Percentiles rank a stretch among this genome's conserved stretches.
Conservation (phyloP, 2,113 vertebrate species). For the Perca flavescens region DNA sequence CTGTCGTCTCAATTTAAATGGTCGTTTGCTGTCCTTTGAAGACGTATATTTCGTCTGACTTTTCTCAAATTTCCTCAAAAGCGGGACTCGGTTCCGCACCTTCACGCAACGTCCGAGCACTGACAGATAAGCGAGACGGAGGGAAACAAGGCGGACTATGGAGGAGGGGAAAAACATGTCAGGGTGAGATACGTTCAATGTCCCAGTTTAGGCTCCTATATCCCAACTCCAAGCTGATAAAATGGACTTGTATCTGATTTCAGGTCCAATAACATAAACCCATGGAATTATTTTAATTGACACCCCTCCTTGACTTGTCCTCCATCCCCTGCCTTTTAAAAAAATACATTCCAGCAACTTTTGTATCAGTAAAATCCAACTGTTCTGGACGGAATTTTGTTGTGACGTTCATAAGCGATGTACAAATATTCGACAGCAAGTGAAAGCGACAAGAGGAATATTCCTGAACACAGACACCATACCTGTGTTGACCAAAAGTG, state of each 20-base stretch:
- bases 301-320: accelerated
- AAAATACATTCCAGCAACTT: background rate
- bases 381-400: too few relatives aligned
- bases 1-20: background rate
- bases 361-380: background rate
- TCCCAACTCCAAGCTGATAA: background rate
- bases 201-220: background rate
- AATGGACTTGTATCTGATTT: background rate
- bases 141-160: slow-evolving; percentile 55
- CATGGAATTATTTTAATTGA: background rate
- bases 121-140: slow-evolving; percentile 51
- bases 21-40: slow-evolving; percentile 5
- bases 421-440: slow-evolving; percentile 11
- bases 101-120: slow-evolving; percentile 50
- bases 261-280: background rate
- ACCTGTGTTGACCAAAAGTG: background rate
- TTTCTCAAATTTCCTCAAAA: slow-evolving; percentile 56
- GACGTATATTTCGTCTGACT: slow-evolving; percentile 31
- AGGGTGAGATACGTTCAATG: slow-evolving; percentile 58
- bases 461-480: slow-evolving; percentile 57
- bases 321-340: background rate
- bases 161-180: slow-evolving; percentile 70
- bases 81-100: slow-evolving; percentile 52
- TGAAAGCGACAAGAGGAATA: slow-evolving; percentile 51
- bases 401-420: accelerated